Evolutionary conservation across 2,888 invertebrate species (phyloP), one percentile per base, ranked within the genome.

Genomic region (Rhabditoides inermis): DNA sequence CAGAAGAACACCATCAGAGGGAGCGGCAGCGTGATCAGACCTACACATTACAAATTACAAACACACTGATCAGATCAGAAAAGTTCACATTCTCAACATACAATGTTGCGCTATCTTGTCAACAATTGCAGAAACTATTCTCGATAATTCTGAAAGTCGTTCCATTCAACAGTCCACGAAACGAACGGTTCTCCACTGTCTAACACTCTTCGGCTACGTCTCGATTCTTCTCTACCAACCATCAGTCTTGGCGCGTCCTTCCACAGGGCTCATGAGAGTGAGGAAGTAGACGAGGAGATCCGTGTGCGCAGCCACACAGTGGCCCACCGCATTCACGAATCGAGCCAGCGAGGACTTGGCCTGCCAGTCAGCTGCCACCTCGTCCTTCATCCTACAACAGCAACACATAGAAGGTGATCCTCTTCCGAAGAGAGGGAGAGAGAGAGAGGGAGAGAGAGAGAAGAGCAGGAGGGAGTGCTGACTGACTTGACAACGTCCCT

Each of bases 1-100:
- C 98, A 98, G 47, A 92, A 82, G 78, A 98, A 91, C 22, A 90
- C 90, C 88, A 92, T 88, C 44, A 95, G 80, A 0, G 98, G 94
- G 58, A 95, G 80, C 0, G 92, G 90, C 49, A 95, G 83, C 0
- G 94, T 90, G 27, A 98, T 81, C 50, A 98, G 83, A 39, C 90
- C 90, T 2, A 90, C 49, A 45, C 53, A 56, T 7, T 45, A 30
- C 15, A 7, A 25, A 10, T 25, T 22, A 10, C 15, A 10, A 22
- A 10, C 47, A 58, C 28, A 12, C 12, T 15, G 10, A 12, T 1
- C 20, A 32, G 10, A 20, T 7, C 18, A n/a, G 6, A 28, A 10
- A 35, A 15, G n/a, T 15, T n/a, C 36, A 15, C 15, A n/a, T n/a
- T n/a, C n/a, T n/a, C n/a, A n/a, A n/a, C n/a, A n/a, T n/a, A n/a